Percentiles rank a stretch among this genome's conserved stretches.
These are phyloP conservation scores for Catocala sponsa DNA, from an alignment of 2,888 invertebrate species.

Conservation along the genomic window DNA sequence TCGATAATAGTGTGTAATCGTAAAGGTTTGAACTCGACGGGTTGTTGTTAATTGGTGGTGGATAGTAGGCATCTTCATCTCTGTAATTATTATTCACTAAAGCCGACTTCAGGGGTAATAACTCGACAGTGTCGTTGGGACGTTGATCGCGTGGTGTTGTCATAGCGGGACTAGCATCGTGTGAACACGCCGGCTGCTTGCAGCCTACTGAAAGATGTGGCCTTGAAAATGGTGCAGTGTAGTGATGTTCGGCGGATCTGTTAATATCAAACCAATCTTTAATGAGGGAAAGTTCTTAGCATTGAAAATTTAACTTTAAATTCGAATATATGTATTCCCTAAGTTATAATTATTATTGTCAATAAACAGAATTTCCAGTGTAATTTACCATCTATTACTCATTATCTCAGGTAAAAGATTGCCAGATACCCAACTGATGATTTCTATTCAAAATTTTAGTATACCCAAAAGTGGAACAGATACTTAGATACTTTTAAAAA, in stretches of 20 bases:
- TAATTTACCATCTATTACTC: too few species aligned
- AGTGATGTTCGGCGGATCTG: slow-evolving; percentile 40
- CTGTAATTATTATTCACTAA: slow-evolving; percentile 79
- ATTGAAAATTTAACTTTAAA: too few species aligned
- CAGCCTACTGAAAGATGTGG: slow-evolving; percentile 70
- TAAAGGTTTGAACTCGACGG: slow-evolving; percentile 76
- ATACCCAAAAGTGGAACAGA: too few species aligned
- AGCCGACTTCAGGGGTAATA: slow-evolving; percentile 81
- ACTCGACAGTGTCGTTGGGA: slow-evolving; percentile 77
- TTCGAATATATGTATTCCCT: too few species aligned
- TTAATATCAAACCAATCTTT: slow-evolving; percentile 32
- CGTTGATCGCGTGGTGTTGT: slow-evolving; percentile 74
- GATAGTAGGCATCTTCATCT: slow-evolving; percentile 80
- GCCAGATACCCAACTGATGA: too few species aligned
- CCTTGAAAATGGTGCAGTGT: slow-evolving; percentile 79
- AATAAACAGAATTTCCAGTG: too few species aligned
- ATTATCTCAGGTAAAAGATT: too few species aligned
- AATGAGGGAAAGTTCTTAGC: neutral
- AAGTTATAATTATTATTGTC: too few species aligned
- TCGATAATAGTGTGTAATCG: slow-evolving; percentile 82
- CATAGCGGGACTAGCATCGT: slow-evolving; percentile 77
- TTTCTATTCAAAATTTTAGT: too few species aligned
- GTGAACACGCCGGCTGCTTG: slow-evolving; percentile 66
- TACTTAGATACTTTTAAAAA: too few species aligned
- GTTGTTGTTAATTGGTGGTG: slow-evolving; percentile 69